Evolutionary conservation across 2,888 invertebrate genomes (phyloP).

Genomic region (Steinernema scapterisci): DNA sequence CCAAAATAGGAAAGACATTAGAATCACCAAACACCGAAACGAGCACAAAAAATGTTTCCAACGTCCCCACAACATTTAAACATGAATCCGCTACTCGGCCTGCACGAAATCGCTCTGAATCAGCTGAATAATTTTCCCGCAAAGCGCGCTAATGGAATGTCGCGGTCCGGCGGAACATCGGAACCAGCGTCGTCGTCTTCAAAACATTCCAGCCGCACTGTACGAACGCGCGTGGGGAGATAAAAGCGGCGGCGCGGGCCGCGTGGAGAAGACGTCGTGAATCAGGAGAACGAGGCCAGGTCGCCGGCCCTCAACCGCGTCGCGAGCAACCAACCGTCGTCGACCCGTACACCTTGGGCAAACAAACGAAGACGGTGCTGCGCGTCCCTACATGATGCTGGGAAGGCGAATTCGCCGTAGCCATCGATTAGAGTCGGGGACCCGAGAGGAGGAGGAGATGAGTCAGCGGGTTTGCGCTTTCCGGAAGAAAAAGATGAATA

Average conservation of each 20-base stretch:
- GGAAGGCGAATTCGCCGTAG: conserved; percentile 12
- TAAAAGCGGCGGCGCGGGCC: conserved; percentile 25
- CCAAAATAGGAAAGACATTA: no score
- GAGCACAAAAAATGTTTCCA: no score
- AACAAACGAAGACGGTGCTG: conserved; percentile 21
- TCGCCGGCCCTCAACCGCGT: conserved; percentile 6
- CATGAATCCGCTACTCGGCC: no score
- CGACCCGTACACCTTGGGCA: conserved; percentile 31
- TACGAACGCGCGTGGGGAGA: conserved; percentile 17
- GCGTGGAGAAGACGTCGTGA: neutral
- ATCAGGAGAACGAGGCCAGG: neutral
- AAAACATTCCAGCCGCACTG: neutral
- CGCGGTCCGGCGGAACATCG: neutral
- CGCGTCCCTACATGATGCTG: conserved; percentile 29
- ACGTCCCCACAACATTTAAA: no score
- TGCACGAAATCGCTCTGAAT: neutral
- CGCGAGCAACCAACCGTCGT: conserved; percentile 18
- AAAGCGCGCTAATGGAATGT: conserved; percentile 9
- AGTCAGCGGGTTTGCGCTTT: neutral
- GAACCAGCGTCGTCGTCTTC: neutral
- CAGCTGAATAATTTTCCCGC: conserved; percentile 10
- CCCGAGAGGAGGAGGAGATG: neutral
- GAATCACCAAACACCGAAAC: no score
- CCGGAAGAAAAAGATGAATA: conserved; percentile 7
- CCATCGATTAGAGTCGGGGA: neutral